A percentile compares a stretch with the other conserved stretches of the same genome.
Conservation (phyloP, 2,888 invertebrate genomes). For the Calliopum simillimum region DNA sequence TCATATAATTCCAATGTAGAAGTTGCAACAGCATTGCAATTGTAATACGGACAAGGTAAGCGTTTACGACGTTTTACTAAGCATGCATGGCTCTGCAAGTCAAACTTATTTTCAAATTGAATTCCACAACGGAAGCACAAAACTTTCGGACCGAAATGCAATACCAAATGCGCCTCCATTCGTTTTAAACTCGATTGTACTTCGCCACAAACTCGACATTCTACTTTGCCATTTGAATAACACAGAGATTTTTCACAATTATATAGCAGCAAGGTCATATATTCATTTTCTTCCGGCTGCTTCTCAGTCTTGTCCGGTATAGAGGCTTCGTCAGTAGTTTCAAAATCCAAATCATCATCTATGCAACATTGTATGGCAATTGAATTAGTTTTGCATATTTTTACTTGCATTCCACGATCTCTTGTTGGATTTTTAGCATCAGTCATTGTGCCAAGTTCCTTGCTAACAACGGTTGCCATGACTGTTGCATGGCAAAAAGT, state of each 20-base stretch:
- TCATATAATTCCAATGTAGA: constrained; percentile 47
- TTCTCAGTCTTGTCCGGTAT: background rate
- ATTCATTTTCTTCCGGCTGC: constrained; percentile 17
- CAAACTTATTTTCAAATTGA: constrained; percentile 37
- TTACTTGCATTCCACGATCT: constrained; percentile 23
- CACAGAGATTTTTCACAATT: constrained; percentile 44
- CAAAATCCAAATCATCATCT: constrained; percentile 31
- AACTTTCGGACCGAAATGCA: constrained; percentile 49
- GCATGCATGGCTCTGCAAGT: constrained; percentile 47
- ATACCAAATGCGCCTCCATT: constrained; percentile 48
- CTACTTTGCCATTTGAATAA: constrained; percentile 50
- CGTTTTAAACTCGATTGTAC: constrained; percentile 40
- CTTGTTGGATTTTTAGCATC: constrained; percentile 31
- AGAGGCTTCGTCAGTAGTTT: background rate
- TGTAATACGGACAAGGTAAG: constrained; percentile 51
- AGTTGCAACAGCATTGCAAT: constrained; percentile 45
- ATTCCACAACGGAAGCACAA: constrained; percentile 53
- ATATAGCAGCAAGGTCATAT: constrained; percentile 42
- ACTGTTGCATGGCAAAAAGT: constrained; percentile 6
- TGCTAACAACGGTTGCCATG: background rate
- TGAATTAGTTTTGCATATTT: constrained; percentile 18
- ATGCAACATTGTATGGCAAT: constrained; percentile 51
- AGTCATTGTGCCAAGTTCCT: constrained; percentile 25
- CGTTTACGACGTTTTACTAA: constrained; percentile 12
- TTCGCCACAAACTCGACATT: constrained; percentile 56